These are phyloP conservation scores for Drosophila parvula DNA, from an alignment of 1,140 invertebrate species.

Conservation along the genomic window DNA sequence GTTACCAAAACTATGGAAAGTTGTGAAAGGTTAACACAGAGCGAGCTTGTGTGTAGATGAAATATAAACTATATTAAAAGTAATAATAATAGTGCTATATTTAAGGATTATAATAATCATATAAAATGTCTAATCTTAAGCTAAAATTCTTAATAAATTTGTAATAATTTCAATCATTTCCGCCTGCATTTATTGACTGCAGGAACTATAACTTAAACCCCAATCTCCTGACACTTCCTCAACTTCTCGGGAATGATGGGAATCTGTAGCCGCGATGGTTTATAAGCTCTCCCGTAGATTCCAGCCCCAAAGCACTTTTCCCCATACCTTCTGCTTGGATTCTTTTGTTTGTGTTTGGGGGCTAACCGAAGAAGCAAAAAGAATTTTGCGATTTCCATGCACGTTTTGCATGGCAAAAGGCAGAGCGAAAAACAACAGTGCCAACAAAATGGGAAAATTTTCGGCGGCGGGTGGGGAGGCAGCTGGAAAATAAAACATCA, in stretches of 20 bases:
- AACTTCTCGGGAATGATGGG: slow-evolving; percentile 4
- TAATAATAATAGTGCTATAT: background rate
- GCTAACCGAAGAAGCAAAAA: slow-evolving; percentile 46
- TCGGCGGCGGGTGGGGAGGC: background rate
- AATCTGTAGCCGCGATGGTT: slow-evolving; percentile 5
- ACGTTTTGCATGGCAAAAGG: slow-evolving; percentile 63
- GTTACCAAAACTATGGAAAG: background rate
- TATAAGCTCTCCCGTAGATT: background rate
- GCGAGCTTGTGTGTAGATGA: background rate
- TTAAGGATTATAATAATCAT: background rate
- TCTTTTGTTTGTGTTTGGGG: slow-evolving; percentile 52
- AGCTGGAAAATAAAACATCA: slow-evolving; percentile 78
- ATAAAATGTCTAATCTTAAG: background rate
- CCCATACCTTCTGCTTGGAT: slow-evolving; percentile 10
- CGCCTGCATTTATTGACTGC: background rate
- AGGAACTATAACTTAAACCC: background rate
- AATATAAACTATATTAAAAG: background rate
- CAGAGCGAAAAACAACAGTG: slow-evolving; percentile 39
- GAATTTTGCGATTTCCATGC: slow-evolving; percentile 74
- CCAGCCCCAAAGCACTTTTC: background rate
- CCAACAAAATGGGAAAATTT: slow-evolving; percentile 15
- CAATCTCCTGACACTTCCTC: slow-evolving; percentile 1
- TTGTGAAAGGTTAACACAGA: background rate
- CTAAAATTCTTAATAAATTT: background rate
- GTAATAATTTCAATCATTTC: background rate